Evolutionary conservation across 2,113 vertebrate species (phyloP).

Genomic region (Meles meles): DNA sequence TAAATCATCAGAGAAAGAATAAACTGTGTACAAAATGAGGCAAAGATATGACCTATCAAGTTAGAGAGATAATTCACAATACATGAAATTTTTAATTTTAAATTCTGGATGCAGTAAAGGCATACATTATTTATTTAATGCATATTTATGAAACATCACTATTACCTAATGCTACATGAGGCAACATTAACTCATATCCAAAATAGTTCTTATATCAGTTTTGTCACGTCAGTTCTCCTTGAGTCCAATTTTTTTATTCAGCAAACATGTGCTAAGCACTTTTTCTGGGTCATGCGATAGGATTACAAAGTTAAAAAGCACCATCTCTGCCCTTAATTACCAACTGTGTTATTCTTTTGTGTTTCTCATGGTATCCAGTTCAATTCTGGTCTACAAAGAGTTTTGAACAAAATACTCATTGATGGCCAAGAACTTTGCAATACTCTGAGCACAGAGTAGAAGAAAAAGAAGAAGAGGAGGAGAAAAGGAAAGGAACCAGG

Average conservation of each 20-base stretch:
- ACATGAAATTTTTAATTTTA: not conserved
- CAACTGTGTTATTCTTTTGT: not conserved
- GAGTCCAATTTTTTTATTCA: not conserved
- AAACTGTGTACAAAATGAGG: not conserved
- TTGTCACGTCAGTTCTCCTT: not conserved
- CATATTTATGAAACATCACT: constrained; percentile 48
- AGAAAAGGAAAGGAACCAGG: not conserved
- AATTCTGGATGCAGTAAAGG: not conserved
- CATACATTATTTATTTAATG: not conserved
- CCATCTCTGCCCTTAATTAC: not conserved
- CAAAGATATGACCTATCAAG: not conserved
- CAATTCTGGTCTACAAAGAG: not conserved
- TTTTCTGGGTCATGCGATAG: not conserved
- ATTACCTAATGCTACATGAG: constrained; percentile 9
- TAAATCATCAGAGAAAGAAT: not conserved
- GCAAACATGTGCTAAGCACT: not conserved
- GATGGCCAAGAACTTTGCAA: not conserved
- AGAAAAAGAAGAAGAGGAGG: not conserved
- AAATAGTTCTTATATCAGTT: constrained; percentile 16
- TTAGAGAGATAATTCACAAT: not conserved
- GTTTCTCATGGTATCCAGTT: not conserved
- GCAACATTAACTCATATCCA: not conserved
- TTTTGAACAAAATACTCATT: not conserved
- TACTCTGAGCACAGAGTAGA: not conserved
- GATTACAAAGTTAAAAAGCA: not conserved